Conservation (phyloP, 2,888 invertebrate genomes). For the Stratiomys singularior region DNA sequence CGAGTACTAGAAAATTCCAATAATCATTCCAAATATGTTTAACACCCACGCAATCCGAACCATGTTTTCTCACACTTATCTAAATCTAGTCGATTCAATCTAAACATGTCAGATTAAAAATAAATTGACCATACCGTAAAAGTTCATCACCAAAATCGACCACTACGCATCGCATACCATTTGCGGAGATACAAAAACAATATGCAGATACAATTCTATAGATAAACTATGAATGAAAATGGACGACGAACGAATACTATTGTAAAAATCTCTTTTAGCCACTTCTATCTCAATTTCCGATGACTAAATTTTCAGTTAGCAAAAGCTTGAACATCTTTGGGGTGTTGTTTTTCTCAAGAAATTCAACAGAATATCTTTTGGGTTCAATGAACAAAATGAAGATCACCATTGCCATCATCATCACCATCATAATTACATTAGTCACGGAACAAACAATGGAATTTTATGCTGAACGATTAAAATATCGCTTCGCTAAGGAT, state of each 20-base stretch:
- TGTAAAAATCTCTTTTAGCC: neutral
- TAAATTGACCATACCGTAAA: conserved; percentile 31
- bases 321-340: neutral
- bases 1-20: no score
- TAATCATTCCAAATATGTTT: no score
- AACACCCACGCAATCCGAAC: no score
- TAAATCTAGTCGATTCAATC: no score
- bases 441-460: conserved; percentile 23
- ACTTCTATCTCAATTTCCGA: neutral
- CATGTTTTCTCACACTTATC: no score
- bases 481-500: neutral
- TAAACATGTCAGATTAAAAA: conserved; percentile 12
- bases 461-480: neutral
- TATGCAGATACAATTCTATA: neutral
- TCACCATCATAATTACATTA: neutral
- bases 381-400: conserved; percentile 33
- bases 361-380: conserved; percentile 5
- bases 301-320: conserved; percentile 29
- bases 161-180: neutral
- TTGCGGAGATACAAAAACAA: neutral
- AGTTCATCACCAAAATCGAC: conserved; percentile 16
- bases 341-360: neutral
- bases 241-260: neutral
- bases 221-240: neutral
- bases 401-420: conserved; percentile 3